Evolutionary conservation across 2,888 invertebrate genomes (phyloP).

Genomic region (Clostera curtula): DNA sequence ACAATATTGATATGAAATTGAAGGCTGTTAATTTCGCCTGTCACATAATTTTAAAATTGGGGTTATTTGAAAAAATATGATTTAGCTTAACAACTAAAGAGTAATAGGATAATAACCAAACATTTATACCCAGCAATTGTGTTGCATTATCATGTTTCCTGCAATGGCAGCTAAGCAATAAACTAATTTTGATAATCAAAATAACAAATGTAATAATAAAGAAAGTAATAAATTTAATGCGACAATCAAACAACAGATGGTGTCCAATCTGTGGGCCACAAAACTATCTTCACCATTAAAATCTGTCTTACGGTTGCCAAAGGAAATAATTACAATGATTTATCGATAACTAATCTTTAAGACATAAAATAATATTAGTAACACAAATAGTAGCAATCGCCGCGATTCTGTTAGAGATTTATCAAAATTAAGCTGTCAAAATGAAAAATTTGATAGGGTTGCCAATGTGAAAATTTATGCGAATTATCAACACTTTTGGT

Average conservation of each 20-base stretch:
- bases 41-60: too few relatives aligned
- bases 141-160: too few relatives aligned
- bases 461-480: slow-evolving; percentile 17
- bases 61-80: too few relatives aligned
- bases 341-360: slow-evolving; percentile 27
- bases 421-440: slow-evolving; percentile 33
- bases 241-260: slow-evolving; percentile 13
- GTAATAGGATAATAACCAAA: too few relatives aligned
- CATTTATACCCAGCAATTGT: too few relatives aligned
- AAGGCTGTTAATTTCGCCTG: too few relatives aligned
- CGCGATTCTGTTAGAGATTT: slow-evolving; percentile 23
- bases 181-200: slow-evolving; percentile 4
- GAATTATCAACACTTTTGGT: too few relatives aligned
- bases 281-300: slow-evolving; percentile 15
- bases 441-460: slow-evolving; percentile 20
- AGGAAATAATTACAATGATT: slow-evolving; percentile 19
- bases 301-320: slow-evolving; percentile 13
- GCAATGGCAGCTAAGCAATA: too few relatives aligned
- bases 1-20: too few relatives aligned
- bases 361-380: slow-evolving; percentile 20
- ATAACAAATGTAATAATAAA: background rate
- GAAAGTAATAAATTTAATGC: too few relatives aligned
- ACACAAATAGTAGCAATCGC: slow-evolving; percentile 19
- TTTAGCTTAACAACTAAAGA: too few relatives aligned
- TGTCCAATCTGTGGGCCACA: slow-evolving; percentile 7